Conservation (phyloP, 2,888 invertebrate genomes). For the Strigamia crassipes region DNA sequence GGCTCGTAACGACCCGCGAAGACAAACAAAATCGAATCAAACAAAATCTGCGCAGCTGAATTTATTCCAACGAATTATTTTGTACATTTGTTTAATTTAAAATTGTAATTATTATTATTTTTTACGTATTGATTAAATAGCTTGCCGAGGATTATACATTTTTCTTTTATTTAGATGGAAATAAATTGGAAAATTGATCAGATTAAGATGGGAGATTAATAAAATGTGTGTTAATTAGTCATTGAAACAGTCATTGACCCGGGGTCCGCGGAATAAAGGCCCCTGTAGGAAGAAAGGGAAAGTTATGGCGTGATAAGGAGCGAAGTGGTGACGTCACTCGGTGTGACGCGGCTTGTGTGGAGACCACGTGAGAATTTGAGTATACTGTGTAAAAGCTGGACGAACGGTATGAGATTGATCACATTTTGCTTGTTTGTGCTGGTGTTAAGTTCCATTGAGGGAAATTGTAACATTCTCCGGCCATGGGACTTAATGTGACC, state of each 20-base stretch:
- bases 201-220: too few species aligned
- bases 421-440: background rate
- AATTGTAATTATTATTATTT: background rate
- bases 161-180: too few species aligned
- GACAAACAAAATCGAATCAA: too few species aligned
- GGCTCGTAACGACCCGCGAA: too few species aligned
- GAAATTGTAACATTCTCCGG: background rate
- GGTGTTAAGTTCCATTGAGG: background rate
- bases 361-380: background rate
- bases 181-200: too few species aligned
- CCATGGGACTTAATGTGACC: conserved; percentile 41
- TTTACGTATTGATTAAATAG: background rate
- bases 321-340: background rate
- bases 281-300: conserved; percentile 9
- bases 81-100: background rate
- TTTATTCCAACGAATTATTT: background rate
- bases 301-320: background rate
- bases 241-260: conserved; percentile 20
- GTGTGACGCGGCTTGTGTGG: background rate
- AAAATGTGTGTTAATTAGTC: too few species aligned
- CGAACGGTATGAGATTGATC: background rate
- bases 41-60: background rate
- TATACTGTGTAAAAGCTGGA: background rate
- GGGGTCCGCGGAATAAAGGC: background rate
- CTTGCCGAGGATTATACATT: background rate